Conservation (phyloP, 2,113 vertebrate species). For the Vicugna pacos region DNA sequence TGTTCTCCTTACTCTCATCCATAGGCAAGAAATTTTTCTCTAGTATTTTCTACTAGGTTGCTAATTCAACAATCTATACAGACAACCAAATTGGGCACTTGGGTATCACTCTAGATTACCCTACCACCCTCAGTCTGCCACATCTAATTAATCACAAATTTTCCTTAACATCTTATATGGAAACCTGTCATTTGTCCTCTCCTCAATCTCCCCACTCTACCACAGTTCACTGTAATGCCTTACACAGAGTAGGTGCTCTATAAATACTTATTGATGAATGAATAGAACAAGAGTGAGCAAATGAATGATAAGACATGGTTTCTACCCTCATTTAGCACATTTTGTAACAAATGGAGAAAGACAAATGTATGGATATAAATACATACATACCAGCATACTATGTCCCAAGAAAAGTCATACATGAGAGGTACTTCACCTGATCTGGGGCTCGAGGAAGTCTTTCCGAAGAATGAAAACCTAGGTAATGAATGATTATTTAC, state of each 20-base stretch:
- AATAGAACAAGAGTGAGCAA: slow-evolving; percentile 12
- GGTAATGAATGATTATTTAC: background rate
- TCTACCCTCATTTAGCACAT: background rate
- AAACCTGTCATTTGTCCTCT: background rate
- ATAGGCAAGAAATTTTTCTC: background rate
- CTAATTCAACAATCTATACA: background rate
- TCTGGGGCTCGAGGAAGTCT: background rate
- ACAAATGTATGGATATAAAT: background rate
- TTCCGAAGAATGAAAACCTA: background rate
- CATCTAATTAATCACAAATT: background rate
- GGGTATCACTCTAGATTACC: background rate
- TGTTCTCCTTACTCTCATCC: background rate
- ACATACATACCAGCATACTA: background rate
- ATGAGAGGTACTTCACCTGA: background rate
- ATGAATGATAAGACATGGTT: background rate
- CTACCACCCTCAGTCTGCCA: background rate
- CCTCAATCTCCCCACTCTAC: background rate
- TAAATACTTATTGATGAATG: background rate
- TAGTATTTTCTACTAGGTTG: slow-evolving; percentile 29
- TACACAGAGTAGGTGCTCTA: background rate
- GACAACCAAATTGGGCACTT: background rate
- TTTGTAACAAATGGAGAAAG: background rate
- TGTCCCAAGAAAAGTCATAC: background rate
- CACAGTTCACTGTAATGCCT: background rate
- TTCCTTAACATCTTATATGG: background rate